phyloP scores from a whole-genome alignment of 2,888 invertebrate species.

The Ectemnius cavifrons region DNA sequence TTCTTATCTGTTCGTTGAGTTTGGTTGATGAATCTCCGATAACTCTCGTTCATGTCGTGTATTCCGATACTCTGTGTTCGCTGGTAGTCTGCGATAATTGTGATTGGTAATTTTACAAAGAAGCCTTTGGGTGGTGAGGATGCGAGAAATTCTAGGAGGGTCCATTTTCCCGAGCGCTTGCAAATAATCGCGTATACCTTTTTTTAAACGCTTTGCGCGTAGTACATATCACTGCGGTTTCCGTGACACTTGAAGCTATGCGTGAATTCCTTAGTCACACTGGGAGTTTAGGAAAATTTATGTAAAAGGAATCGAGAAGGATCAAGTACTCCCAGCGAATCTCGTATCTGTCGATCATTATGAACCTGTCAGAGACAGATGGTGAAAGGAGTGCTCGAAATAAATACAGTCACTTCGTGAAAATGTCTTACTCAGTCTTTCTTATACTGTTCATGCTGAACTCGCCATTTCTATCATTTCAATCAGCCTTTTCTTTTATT shows the following conservation, averaged over 20 bases:
- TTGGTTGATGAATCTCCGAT: too few species aligned
- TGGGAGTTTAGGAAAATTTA: neutral
- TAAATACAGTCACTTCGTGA: conserved; percentile 33
- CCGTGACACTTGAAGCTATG: neutral
- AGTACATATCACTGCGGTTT: conserved; percentile 2
- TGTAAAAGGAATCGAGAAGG: neutral
- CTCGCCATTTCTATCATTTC: neutral
- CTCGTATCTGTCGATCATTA: conserved; percentile 2
- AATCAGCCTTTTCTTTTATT: neutral
- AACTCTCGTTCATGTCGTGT: neutral
- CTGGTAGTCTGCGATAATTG: neutral
- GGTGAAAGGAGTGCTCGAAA: conserved; percentile 54
- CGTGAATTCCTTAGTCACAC: neutral
- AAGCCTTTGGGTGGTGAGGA: too few species aligned
- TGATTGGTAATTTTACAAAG: neutral
- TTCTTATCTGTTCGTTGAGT: too few species aligned
- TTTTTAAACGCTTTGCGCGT: neutral
- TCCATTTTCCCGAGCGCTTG: neutral
- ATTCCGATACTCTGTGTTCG: neutral
- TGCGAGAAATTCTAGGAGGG: neutral
- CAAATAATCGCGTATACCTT: neutral
- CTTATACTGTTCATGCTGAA: neutral
- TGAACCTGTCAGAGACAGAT: conserved; percentile 13
- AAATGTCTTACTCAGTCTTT: neutral
- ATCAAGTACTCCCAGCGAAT: neutral